Evolutionary conservation across 2,797 vertebrate genomes (phyloP), one percentile per base, ranked within the genome.

Genomic region (Pristis pectinata): DNA sequence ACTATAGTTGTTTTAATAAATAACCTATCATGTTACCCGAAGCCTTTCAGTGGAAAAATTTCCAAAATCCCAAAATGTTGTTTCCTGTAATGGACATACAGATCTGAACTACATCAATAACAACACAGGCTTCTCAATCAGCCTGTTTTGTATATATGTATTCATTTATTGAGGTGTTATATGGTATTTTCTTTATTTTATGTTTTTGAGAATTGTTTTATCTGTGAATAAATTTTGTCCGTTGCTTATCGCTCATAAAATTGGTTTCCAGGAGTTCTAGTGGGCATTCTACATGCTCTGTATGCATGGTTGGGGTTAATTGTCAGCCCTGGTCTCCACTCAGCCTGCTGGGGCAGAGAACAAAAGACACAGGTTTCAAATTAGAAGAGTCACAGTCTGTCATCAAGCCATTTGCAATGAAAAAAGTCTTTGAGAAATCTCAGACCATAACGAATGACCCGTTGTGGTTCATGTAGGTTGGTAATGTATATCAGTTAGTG

Each of bases 401-500:
- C 61, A 67, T 91, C n/a, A 91, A 91, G 61, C 87, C n/a, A 67
- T 67, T 67, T 91, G 87, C 19, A 61, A 87, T 5, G 24, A 67
- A 15, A 91, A 67, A 41, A 91, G 19, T 41, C n/a, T 91, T 91
- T 91, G 87, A 67, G 87, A 91, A 91, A 91, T 61, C n/a, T 91
- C 87, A 19, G 64, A 41, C n/a, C 87, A 37, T 91, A 91, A 91
- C 17, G 61, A 91, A 22, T 91, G 87, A 44, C n/a, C 64, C 67
- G 87, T 41, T 91, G 61, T 91, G 61, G 61, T 91, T 91, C 61
- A 67, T 37, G 37, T 91, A 67, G 87, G 87, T 91, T 91, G 41
- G 87, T 91, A 91, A 91, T 89, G 56, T 89, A 61, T 91, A 67
- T 67, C 87, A 67, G n/a, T 37, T 91, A 91, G 87, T 91, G 87